A percentile compares a stretch with the other conserved stretches of the same genome.
These are phyloP conservation scores for Platycnemis pennipes DNA, from an alignment of 2,888 invertebrate genomes.

Conservation along the genomic window DNA sequence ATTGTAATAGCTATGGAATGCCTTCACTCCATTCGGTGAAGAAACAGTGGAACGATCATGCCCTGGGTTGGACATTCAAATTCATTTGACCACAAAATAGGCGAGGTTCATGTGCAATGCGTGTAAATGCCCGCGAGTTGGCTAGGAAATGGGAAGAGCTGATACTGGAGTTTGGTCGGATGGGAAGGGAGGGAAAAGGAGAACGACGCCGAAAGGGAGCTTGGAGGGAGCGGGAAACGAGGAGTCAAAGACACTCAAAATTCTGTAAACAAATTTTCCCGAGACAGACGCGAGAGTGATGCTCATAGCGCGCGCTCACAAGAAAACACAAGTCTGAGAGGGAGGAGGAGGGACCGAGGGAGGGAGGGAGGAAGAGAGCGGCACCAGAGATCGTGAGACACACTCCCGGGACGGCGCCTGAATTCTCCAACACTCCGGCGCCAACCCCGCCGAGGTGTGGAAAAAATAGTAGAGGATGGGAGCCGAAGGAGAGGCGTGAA, in stretches of 20 bases:
- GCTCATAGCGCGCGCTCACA: slow-evolving; percentile 43
- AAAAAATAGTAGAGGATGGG: background rate
- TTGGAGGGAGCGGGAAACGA: background rate
- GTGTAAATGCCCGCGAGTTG: background rate
- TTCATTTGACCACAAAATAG: no score
- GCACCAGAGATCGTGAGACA: slow-evolving; percentile 16
- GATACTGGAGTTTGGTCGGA: background rate
- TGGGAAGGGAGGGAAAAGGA: background rate
- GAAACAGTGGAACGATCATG: no score
- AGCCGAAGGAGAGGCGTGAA: background rate
- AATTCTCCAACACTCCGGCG: slow-evolving; percentile 63
- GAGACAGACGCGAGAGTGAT: slow-evolving; percentile 45
- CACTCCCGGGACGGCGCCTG: slow-evolving; percentile 41
- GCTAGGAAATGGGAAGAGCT: background rate
- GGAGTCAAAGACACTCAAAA: slow-evolving; percentile 59
- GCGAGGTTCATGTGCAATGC: background rate
- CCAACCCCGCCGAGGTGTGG: slow-evolving; percentile 43
- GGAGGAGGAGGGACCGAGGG: background rate
- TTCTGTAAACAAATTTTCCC: slow-evolving; percentile 60
- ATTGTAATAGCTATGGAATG: no score
- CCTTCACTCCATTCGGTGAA: no score
- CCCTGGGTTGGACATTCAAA: no score
- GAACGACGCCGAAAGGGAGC: slow-evolving; percentile 1
- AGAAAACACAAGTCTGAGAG: slow-evolving; percentile 16
- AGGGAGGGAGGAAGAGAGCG: background rate